phyloP scores from a whole-genome alignment of 2,113 vertebrate genomes.

The Chiloscyllium plagiosum region DNA sequence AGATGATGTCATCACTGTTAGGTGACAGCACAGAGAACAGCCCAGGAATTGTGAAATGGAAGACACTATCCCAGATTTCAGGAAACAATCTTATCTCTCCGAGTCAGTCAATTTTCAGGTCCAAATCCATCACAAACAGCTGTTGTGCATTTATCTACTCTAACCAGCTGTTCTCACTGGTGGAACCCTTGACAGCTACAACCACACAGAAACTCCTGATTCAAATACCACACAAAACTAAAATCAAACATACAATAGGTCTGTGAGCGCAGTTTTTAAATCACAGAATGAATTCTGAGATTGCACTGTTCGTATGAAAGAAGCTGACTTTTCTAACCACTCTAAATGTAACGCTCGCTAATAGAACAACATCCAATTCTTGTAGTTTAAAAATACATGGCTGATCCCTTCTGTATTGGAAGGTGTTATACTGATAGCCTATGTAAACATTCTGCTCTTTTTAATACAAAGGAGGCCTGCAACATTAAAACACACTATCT shows the following conservation, averaged over 20 bases:
- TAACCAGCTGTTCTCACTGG: constrained; percentile 26
- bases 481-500: neutral
- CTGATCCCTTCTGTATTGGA: neutral
- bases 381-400: neutral
- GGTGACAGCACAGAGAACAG: neutral
- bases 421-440: neutral
- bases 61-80: neutral
- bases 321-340: constrained; percentile 11
- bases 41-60: constrained; percentile 4
- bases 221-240: neutral
- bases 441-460: neutral
- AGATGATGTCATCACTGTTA: constrained; percentile 20
- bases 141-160: constrained; percentile 24
- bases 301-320: neutral
- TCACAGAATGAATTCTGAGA: constrained; percentile 5
- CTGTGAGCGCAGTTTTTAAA: neutral
- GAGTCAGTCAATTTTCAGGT: constrained; percentile 32
- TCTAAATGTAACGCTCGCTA: neutral
- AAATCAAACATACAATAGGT: constrained; percentile 10
- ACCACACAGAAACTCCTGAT: neutral
- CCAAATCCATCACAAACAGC: constrained; percentile 27
- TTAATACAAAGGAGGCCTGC: neutral
- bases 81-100: constrained; percentile 28
- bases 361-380: neutral
- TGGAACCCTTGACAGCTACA: constrained; percentile 33